Base-by-base conservation (phyloP, 1,140 invertebrate genomes). In the Sycophila sp. region DNA sequence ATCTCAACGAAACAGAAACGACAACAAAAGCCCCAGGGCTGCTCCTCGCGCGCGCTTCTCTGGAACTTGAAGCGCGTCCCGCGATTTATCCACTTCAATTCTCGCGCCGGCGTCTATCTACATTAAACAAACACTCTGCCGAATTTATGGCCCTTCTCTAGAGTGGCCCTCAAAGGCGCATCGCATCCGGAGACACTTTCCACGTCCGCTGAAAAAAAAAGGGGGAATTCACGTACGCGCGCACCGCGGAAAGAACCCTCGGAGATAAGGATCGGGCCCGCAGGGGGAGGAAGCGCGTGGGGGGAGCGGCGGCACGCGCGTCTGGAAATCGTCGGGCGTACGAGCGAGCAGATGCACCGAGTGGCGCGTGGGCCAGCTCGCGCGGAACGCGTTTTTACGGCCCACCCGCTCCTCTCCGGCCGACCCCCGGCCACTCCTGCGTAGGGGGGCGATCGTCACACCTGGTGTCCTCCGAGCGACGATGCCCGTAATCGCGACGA, bases 301-400 rank as follows among this genome's bases (percentile, higher is more conserved):
- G 42, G 42, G 42, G 42, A n/a, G n/a, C n/a, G n/a, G 42, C 19
- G 42, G 24, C 19, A 22, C 42, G 5, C 42, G 19, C 19, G 42
- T 47, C 42, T 47, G 42, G 42, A 47, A 47, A 53, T 26, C 49
- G 28, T 28, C 24, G 26, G 28, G 24, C 22, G 49, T 30, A n/a
- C 13, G 34, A 13, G 30, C 24, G 42, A 42, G 72, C 75, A 76
- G 77, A 78, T 78, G 76, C 59, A 22, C 34, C 66, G 28, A 45
- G n/a, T 67, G 76, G 75, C 74, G 75, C 74, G 73, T 77, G 76
- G 66, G 69, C 53, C 17, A n/a, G 40, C 47, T 26, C 63, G 55
- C n/a, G 22, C n/a, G 42, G 32, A 45, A 36, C 42, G 40, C 58
- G 36, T 69, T 38, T 38, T 47, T 30, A 59, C 58, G 51, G 38